Evolutionary conservation across 2,113 vertebrate genomes (phyloP).

Genomic region (Murina feae): DNA sequence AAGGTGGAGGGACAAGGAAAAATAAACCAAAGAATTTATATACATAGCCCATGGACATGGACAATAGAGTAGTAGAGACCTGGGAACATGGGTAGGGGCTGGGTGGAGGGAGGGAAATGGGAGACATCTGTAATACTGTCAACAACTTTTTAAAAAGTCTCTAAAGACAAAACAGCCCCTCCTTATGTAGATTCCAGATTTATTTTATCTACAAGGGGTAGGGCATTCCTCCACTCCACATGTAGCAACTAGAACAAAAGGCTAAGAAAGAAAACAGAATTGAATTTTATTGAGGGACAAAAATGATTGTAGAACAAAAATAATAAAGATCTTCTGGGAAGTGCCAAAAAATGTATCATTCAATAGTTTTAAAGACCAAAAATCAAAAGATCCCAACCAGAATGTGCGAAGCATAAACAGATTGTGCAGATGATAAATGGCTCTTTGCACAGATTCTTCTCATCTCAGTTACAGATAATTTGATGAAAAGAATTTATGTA

Average conservation of each 20-base stretch:
- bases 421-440: conserved; percentile 50
- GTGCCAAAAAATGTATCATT: conserved; percentile 38
- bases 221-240: not conserved
- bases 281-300: not conserved
- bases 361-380: conserved; percentile 51
- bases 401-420: conserved; percentile 21
- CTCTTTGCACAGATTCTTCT: not conserved
- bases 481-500: conserved; percentile 64
- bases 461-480: conserved; percentile 48
- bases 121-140: no score
- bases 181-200: not conserved
- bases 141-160: not conserved
- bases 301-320: not conserved
- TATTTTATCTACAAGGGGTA: not conserved
- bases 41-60: no score
- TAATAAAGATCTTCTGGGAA: conserved; percentile 11
- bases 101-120: no score
- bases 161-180: not conserved
- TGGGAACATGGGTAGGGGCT: no score
- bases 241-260: not conserved
- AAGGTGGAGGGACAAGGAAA: no score
- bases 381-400: conserved; percentile 37
- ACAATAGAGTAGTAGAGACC: no score
- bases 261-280: not conserved
- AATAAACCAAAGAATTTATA: no score